Evolutionary conservation across 2,888 invertebrate species (phyloP).

Genomic region (Papilio gigon): DNA sequence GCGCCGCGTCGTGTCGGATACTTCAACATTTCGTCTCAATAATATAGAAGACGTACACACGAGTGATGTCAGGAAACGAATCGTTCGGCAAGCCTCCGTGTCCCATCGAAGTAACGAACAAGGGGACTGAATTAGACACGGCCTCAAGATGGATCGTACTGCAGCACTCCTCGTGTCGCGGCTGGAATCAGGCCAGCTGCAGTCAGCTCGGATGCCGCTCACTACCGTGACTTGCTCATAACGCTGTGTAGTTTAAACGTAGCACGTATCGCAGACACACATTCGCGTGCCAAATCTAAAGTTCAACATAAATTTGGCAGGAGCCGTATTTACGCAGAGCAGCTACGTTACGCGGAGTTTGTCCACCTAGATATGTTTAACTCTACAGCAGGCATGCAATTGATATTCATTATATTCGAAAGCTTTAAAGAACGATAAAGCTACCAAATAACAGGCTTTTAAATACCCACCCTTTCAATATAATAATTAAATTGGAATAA

Average conservation of each 20-base stretch:
- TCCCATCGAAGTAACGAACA: slow-evolving; percentile 9
- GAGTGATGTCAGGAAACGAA: not conserved
- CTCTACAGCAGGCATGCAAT: not conserved
- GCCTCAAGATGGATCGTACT: slow-evolving; percentile 7
- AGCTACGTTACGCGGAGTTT: slow-evolving; percentile 55
- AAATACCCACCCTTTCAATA: not conserved
- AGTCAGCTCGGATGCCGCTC: slow-evolving; percentile 63
- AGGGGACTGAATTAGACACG: slow-evolving; percentile 10
- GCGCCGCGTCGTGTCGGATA: slow-evolving; percentile 38
- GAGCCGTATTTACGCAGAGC: slow-evolving; percentile 71
- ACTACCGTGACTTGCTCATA: slow-evolving; percentile 74
- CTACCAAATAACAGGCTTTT: too few species aligned
- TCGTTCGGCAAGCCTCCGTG: not conserved
- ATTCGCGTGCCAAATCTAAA: slow-evolving; percentile 79
- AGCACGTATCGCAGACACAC: slow-evolving; percentile 73
- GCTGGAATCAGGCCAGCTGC: slow-evolving; percentile 74
- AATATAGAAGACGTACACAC: slow-evolving; percentile 12
- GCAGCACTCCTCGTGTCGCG: slow-evolving; percentile 46
- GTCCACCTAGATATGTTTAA: slow-evolving; percentile 36
- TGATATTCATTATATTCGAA: not conserved
- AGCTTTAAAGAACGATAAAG: not conserved
- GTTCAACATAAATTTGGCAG: slow-evolving; percentile 81
- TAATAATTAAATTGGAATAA: not conserved
- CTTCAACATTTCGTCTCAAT: slow-evolving; percentile 33
- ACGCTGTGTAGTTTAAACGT: slow-evolving; percentile 82